Evolutionary conservation across 2,797 vertebrate species (phyloP), one percentile per base, ranked within the genome.

Genomic region (Calcarius lapponicus): DNA sequence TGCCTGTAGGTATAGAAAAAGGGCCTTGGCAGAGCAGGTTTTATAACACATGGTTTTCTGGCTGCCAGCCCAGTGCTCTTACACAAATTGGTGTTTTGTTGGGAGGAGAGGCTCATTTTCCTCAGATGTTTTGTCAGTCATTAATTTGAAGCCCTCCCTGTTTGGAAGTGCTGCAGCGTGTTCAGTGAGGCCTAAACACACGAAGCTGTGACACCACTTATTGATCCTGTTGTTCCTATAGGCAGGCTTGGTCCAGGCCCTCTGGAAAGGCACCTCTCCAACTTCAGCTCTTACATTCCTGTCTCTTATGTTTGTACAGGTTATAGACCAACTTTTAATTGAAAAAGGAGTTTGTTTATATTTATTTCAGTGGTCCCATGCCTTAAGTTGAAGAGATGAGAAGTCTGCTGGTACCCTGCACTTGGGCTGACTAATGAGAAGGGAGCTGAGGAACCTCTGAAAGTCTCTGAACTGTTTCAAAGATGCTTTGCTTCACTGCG

Each of bases 111-210:
- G 65, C 47, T 91, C 3, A 0, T 90, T 95, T 87, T 75, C 38
- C 40, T 87, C 61, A 8, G n/a, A 18, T 87, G 28, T 83, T 91
- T 83, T 90, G 66, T 86, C 81, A 78, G 50, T 78, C 69, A 74
- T 88, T 81, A 88, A 72, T 94, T 92, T 81, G 61, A 79, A 95
- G n/a, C 40, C 62, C 74, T 90, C 73, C 38, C 66, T 76, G 47
- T 80, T 65, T 67, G 50, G 45, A 91, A 83, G 53, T 47, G 53
- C 34, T 83, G 36, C 32, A 67, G n/a, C 6, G 11, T 18, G 45
- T 58, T 90, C n/a, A 79, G 5, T 36, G 69, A 65, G 29, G 34
- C 38, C 34, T 72, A 29, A 72, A 38, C 61, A 31, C 4, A 2
- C 20, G 60, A 36, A 62, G 36, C 36, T 79, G 32, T 31, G 47